Conservation (phyloP, 2,888 invertebrate species). For the Callimorpha dominula region DNA sequence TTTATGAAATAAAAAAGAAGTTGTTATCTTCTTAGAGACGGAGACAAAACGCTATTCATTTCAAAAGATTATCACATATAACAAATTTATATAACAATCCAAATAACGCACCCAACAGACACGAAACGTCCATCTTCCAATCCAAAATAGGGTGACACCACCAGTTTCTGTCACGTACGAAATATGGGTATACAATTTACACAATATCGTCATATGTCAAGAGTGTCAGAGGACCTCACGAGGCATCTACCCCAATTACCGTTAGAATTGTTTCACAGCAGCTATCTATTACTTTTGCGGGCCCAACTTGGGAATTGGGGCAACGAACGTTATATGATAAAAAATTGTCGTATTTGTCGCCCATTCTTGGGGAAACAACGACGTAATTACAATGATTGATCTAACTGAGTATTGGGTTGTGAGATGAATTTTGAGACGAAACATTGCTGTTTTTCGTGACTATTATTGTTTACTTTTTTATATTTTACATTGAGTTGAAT, state of each 20-base stretch:
- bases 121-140: constrained; percentile 21
- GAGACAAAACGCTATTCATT: not conserved
- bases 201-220: constrained; percentile 82
- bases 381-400: constrained; percentile 75
- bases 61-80: constrained; percentile 5
- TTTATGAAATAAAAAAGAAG: no score
- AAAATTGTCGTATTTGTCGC: constrained; percentile 66
- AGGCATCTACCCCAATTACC: constrained; percentile 79
- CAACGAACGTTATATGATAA: constrained; percentile 59
- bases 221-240: constrained; percentile 70
- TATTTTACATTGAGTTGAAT: no score
- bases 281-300: constrained; percentile 78
- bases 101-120: constrained; percentile 4
- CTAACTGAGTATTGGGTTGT: constrained; percentile 44
- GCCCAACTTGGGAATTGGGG: constrained; percentile 70
- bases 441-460: not conserved
- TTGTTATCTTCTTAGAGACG: no score
- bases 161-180: constrained; percentile 64
- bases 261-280: constrained; percentile 76
- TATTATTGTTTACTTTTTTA: no score
- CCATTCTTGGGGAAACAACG: constrained; percentile 45
- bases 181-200: constrained; percentile 75
- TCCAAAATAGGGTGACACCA: constrained; percentile 47
- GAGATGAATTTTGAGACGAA: constrained; percentile 28
- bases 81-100: not conserved